Base-by-base conservation (phyloP, 2,888 invertebrate genomes). In the Cerastoderma edule region DNA sequence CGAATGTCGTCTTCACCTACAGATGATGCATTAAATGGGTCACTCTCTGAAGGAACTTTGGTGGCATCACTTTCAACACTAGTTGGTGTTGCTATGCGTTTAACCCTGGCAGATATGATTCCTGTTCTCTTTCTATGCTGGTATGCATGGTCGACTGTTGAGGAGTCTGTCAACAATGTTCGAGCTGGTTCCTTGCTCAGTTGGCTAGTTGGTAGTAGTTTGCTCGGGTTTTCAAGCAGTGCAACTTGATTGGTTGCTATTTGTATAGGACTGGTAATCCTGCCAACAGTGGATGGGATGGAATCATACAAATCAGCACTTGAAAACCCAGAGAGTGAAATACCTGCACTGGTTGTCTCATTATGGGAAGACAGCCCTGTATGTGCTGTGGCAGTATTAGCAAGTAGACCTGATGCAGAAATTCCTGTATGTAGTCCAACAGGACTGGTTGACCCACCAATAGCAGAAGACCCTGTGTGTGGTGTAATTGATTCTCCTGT, bases 1-100 rank as follows among this genome's bases (percentile, higher is more conserved):
- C 27, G 53, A 24, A 24, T 24, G 8, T 53, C 27, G 28, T 22
- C 35, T 22, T 57, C 30, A 33, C n/a, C 32, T n/a, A 30, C n/a
- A n/a, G n/a, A n/a, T n/a, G n/a, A n/a, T n/a, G n/a, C n/a, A n/a
- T n/a, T n/a, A n/a, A n/a, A n/a, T n/a, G n/a, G n/a, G n/a, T n/a
- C n/a, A n/a, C n/a, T n/a, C n/a, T n/a, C n/a, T n/a, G n/a, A n/a
- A n/a, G n/a, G n/a, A n/a, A n/a, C n/a, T n/a, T n/a, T n/a, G n/a
- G n/a, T n/a, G n/a, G n/a, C n/a, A n/a, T 50, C 57, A 32, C 60
- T 35, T 5, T 65, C 27, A 27, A 53, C 53, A 32, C 50, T 63
- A 10, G 53, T n/a, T n/a, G n/a, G n/a, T 8, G 35, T 44, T n/a
- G 35, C 16, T 13, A 39, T 39, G 8, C 27, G 35, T 24, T 60